Evolutionary conservation across 2,797 vertebrate genomes (phyloP).

Genomic region (Pelochelys cantorii): DNA sequence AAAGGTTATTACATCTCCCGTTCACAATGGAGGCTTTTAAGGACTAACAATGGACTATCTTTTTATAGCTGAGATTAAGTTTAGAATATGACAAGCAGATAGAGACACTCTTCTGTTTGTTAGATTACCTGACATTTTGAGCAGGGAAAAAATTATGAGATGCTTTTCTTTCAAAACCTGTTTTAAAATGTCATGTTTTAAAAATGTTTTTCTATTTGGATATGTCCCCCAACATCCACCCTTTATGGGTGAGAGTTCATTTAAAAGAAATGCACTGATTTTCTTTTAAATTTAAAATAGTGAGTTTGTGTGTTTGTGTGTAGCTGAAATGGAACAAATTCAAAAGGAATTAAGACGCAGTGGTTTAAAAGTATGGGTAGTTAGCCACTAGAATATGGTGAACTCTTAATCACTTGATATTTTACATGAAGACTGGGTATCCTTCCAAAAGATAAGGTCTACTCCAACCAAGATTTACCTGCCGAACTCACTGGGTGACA

Average conservation of each 20-base stretch:
- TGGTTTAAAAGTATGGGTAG: neutral
- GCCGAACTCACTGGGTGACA: neutral
- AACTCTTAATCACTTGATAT: rapidly evolving
- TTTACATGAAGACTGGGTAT: neutral
- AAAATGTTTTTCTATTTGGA: conserved; percentile 35
- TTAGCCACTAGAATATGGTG: neutral
- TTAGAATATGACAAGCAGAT: conserved; percentile 62
- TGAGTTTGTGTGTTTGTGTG: neutral
- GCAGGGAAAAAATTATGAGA: conserved; percentile 25
- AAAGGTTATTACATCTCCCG: conserved; percentile 77
- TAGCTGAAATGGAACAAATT: neutral
- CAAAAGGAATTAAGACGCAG: neutral
- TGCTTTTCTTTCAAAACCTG: neutral
- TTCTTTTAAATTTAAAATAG: conserved; percentile 42
- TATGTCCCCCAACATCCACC: conserved; percentile 24
- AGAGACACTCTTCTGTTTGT: conserved; percentile 61
- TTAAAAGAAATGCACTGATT: neutral
- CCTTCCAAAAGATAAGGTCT: neutral
- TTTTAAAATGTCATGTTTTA: conserved; percentile 35
- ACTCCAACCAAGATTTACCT: neutral
- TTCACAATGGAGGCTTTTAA: conserved; percentile 74
- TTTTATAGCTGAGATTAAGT: conserved; percentile 70
- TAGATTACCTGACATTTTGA: conserved; percentile 64
- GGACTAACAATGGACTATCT: conserved; percentile 62
- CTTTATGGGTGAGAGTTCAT: conserved; percentile 30